Evolutionary conservation across 2,888 invertebrate genomes (phyloP).

Genomic region (Anticlea derivata): DNA sequence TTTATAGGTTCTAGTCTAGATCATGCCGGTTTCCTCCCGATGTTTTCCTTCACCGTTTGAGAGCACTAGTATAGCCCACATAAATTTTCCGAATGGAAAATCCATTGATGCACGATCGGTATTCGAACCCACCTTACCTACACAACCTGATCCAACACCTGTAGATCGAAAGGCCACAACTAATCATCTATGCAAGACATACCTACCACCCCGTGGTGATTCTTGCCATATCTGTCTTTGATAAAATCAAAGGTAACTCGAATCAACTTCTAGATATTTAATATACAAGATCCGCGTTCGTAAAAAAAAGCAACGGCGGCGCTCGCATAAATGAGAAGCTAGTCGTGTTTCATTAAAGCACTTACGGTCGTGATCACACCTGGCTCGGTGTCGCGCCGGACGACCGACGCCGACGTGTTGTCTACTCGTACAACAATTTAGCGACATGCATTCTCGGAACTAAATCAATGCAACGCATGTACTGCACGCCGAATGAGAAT

Average conservation of each 20-base stretch:
- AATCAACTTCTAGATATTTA: too few relatives aligned
- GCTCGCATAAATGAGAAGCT: conserved; percentile 18
- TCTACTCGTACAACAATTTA: conserved; percentile 61
- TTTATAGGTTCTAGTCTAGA: too few relatives aligned
- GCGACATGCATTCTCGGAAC: conserved; percentile 62
- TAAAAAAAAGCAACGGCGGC: conserved; percentile 10
- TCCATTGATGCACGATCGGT: too few relatives aligned
- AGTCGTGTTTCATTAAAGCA: conserved; percentile 41
- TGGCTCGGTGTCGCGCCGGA: conserved; percentile 45
- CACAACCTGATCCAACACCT: too few relatives aligned
- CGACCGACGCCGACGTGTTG: conserved; percentile 59
- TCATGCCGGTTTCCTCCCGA: too few relatives aligned
- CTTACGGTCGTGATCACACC: conserved; percentile 59
- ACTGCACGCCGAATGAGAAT: conserved; percentile 61
- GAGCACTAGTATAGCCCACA: too few relatives aligned
- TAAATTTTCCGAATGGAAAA: too few relatives aligned
- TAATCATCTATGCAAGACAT: too few relatives aligned
- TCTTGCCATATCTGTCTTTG: not conserved
- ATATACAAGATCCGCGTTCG: conserved; percentile 8
- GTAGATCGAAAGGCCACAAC: too few relatives aligned
- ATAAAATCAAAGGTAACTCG: not conserved
- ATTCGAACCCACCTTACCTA: too few relatives aligned
- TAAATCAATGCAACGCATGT: conserved; percentile 56
- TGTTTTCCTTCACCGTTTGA: too few relatives aligned
- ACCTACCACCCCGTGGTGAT: too few relatives aligned